phyloP scores from a whole-genome alignment of 2,888 invertebrate genomes.

The Aricia artaxerxes region DNA sequence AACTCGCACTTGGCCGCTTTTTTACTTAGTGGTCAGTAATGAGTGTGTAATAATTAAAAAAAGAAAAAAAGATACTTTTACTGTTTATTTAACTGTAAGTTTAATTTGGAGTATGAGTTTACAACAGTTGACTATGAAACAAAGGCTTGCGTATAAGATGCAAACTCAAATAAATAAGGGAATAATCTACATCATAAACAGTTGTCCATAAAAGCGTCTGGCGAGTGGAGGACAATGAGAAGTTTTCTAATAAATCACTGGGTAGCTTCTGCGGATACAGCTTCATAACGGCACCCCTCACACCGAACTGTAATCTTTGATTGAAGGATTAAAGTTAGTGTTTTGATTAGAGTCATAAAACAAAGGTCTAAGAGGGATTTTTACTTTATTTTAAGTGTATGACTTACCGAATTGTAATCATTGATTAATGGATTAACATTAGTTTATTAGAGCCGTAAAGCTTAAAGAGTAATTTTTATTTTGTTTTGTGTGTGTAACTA shows the following conservation, averaged over 20 bases:
- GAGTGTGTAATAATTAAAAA: too few species aligned
- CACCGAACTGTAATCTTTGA: slow-evolving; percentile 44
- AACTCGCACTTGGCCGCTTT: too few species aligned
- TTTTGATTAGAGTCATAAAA: neutral
- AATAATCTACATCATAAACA: slow-evolving; percentile 47
- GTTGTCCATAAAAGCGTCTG: slow-evolving; percentile 43
- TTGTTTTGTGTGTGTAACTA: too few species aligned
- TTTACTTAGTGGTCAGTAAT: too few species aligned
- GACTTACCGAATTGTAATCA: too few species aligned
- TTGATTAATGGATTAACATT: too few species aligned
- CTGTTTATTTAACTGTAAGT: too few species aligned
- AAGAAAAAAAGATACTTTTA: too few species aligned
- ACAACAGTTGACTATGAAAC: neutral
- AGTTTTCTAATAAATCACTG: slow-evolving; percentile 57
- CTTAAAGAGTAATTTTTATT: too few species aligned
- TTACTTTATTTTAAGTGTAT: too few species aligned
- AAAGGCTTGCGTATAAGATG: slow-evolving; percentile 1
- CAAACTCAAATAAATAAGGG: slow-evolving; percentile 38
- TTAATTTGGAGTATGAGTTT: neutral
- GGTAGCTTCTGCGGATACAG: slow-evolving; percentile 55
- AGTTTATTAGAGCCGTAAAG: too few species aligned
- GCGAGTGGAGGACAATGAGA: slow-evolving; percentile 46
- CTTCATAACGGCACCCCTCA: slow-evolving; percentile 48
- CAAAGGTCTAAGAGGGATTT: too few species aligned
- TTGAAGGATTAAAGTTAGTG: neutral